A percentile compares a stretch with the other conserved stretches of the same genome.
These are phyloP conservation scores for Drosophila quinaria DNA, from an alignment of 2,888 invertebrate species.

Conservation along the genomic window DNA sequence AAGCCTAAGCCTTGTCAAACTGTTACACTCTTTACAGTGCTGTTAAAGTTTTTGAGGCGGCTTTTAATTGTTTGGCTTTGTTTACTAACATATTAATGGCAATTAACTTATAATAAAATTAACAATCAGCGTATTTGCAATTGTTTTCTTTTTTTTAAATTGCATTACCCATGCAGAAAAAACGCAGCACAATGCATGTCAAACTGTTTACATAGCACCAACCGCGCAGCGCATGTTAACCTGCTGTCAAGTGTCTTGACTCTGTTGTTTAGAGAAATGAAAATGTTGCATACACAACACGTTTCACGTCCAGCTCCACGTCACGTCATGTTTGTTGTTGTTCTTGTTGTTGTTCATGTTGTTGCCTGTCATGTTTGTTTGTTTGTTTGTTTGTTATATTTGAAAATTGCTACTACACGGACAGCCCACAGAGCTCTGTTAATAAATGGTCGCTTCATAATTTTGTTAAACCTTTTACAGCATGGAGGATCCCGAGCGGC, in stretches of 20 bases:
- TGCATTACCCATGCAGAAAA: neutral
- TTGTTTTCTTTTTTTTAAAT: neutral
- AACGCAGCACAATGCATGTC: constrained; percentile 59
- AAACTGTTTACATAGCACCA: constrained; percentile 51
- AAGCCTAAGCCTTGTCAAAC: constrained; percentile 48
- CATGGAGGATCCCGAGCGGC: constrained; percentile 85
- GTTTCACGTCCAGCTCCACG: constrained; percentile 4
- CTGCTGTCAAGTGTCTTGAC: constrained; percentile 35
- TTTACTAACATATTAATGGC: neutral
- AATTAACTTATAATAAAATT: neutral
- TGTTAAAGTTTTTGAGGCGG: neutral
- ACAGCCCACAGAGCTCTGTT: neutral
- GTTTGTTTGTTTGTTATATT: constrained; percentile 21
- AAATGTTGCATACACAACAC: neutral
- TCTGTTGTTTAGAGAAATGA: neutral
- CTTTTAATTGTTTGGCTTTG: neutral
- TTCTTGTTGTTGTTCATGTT: constrained; percentile 52
- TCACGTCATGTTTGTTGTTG: constrained; percentile 51
- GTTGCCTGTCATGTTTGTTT: constrained; percentile 65
- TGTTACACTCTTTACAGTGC: constrained; percentile 15
- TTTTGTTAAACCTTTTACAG: constrained; percentile 55
- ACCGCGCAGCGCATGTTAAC: constrained; percentile 48
- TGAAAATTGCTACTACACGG: neutral
- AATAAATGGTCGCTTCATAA: neutral
- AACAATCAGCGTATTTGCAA: neutral